These are phyloP conservation scores for Noturus placidus DNA, from an alignment of 2,113 vertebrate genomes.

Conservation along the genomic window DNA sequence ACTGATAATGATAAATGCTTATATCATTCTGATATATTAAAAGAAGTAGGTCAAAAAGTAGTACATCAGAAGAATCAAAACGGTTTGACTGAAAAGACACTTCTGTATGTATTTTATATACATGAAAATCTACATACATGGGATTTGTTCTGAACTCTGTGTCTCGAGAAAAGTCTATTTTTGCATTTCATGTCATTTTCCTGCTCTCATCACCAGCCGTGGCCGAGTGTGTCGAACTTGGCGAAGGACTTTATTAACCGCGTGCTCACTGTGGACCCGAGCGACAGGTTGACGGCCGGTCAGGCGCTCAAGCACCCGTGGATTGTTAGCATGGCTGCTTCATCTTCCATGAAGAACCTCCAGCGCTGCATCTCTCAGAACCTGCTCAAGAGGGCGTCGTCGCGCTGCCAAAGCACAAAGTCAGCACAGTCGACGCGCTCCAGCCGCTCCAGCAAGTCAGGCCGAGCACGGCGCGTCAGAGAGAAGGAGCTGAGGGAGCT, in stretches of 20 bases:
- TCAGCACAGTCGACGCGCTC: conserved; percentile 93
- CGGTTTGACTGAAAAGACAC: not conserved
- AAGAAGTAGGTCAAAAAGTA: not conserved
- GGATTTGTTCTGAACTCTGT: not conserved
- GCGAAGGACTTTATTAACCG: conserved; percentile 98
- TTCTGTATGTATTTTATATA: not conserved
- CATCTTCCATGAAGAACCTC: conserved; percentile 98
- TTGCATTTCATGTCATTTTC: not conserved
- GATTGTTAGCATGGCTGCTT: conserved; percentile 97
- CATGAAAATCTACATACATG: not conserved
- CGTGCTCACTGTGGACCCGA: conserved; percentile 90
- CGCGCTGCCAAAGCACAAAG: conserved; percentile 98
- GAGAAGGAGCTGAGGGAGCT: conserved; percentile 93
- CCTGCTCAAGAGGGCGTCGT: conserved; percentile 93
- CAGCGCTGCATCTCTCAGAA: conserved; percentile 98
- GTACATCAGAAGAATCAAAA: not conserved
- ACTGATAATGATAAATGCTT: not conserved
- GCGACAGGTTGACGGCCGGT: conserved; percentile 85
- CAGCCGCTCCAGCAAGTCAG: conserved; percentile 94
- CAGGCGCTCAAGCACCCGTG: conserved; percentile 96
- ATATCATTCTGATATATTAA: not conserved
- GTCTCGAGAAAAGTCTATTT: not conserved
- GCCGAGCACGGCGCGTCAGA: conserved; percentile 87
- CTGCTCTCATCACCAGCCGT: conserved; percentile 77
- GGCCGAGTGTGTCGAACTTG: conserved; percentile 96